A percentile compares a stretch with the other conserved stretches of the same genome.
These are phyloP conservation scores for Andricus curvator DNA, from an alignment of 2,888 invertebrate species.

Conservation along the genomic window DNA sequence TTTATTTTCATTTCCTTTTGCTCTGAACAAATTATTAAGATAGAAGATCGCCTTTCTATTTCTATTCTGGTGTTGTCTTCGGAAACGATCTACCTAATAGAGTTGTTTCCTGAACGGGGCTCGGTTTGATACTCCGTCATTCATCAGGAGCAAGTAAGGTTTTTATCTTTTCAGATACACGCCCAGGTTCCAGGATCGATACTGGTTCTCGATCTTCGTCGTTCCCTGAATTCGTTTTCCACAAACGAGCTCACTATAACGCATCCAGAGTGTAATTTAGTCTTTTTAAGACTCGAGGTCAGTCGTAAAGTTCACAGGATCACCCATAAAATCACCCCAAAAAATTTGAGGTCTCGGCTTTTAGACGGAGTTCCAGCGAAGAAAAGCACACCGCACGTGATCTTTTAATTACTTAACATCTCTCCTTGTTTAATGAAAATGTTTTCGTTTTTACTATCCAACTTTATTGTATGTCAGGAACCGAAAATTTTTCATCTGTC, in stretches of 20 bases:
- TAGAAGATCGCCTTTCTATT: constrained; percentile 5
- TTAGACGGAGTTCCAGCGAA: constrained; percentile 6
- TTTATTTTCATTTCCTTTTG: background rate
- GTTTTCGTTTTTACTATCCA: constrained; percentile 23
- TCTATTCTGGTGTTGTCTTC: constrained; percentile 1
- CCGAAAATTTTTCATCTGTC: constrained; percentile 6
- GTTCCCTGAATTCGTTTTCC: constrained; percentile 49
- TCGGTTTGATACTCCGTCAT: constrained; percentile 11
- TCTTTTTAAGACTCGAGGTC: constrained; percentile 70
- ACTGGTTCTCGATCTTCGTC: constrained; percentile 53
- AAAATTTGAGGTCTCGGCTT: background rate
- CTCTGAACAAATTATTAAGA: constrained; percentile 10
- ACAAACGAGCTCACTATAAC: constrained; percentile 54
- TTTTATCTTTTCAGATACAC: constrained; percentile 41
- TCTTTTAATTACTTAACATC: constrained; percentile 46
- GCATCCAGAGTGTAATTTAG: constrained; percentile 68
- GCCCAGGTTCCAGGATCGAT: constrained; percentile 49
- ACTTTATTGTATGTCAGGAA: constrained; percentile 3
- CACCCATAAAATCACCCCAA: constrained; percentile 64
- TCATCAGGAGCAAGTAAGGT: constrained; percentile 43
- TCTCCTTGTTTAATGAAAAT: constrained; percentile 51
- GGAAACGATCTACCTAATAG: constrained; percentile 18
- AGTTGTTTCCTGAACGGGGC: constrained; percentile 16
- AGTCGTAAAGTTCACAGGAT: constrained; percentile 67
- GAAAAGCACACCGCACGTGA: background rate